These are phyloP conservation scores for Aplocera efformata DNA, from an alignment of 2,888 invertebrate species.

Conservation along the genomic window DNA sequence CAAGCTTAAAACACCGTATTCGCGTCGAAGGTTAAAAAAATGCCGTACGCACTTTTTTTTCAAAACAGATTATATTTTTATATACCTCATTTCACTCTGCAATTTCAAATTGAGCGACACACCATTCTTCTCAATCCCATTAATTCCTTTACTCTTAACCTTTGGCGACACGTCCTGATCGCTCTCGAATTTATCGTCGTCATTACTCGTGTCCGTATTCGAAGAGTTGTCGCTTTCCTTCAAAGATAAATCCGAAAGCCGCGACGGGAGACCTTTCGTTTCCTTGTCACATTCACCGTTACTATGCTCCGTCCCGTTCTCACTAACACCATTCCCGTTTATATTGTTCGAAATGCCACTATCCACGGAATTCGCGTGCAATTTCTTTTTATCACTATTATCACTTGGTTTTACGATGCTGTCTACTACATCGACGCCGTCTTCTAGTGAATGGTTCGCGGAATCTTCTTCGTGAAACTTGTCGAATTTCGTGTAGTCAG, in stretches of 20 bases:
- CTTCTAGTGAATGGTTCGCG: slow-evolving; percentile 70
- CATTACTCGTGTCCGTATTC: slow-evolving; percentile 56
- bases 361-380: slow-evolving; percentile 66
- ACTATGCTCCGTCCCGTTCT: slow-evolving; percentile 19
- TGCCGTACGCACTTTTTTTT: too few species aligned
- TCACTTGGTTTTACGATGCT: slow-evolving; percentile 50
- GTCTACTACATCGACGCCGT: slow-evolving; percentile 67
- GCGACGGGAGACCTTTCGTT: slow-evolving; percentile 47
- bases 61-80: too few species aligned
- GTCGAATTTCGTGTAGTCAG: slow-evolving; percentile 57
- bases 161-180: slow-evolving; percentile 58
- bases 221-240: slow-evolving; percentile 56
- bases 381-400: slow-evolving; percentile 50
- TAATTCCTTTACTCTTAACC: slow-evolving; percentile 42
- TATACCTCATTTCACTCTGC: slow-evolving; percentile 73
- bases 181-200: slow-evolving; percentile 64
- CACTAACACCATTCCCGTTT: slow-evolving; percentile 41
- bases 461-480: slow-evolving; percentile 60
- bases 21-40: too few species aligned
- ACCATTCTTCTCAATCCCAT: slow-evolving; percentile 56
- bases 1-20: too few species aligned
- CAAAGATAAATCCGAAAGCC: slow-evolving; percentile 61
- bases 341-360: slow-evolving; percentile 68
- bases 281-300: slow-evolving; percentile 44
- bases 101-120: slow-evolving; percentile 67